Conservation (phyloP, 1,140 invertebrate species). For the Rhagoletis pomonella region DNA sequence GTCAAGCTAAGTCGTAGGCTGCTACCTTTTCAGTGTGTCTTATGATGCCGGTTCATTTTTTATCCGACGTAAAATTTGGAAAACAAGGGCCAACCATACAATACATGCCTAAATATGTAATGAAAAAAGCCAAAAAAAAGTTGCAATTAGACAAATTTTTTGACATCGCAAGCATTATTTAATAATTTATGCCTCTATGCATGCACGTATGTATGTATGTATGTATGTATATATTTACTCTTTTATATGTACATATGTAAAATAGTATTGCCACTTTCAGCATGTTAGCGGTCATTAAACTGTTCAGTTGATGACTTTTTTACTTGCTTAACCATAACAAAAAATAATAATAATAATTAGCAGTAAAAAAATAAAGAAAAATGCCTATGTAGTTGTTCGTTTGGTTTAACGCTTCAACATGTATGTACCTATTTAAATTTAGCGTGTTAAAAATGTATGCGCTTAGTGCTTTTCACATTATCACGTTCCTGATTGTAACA, state of each 20-base stretch:
- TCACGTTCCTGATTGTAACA: not conserved
- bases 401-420: not conserved
- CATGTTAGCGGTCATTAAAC: slow-evolving; percentile 17
- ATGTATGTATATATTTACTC: too few relatives aligned
- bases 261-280: not conserved
- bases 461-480: not conserved
- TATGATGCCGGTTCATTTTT: too few relatives aligned
- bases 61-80: too few relatives aligned
- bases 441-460: not conserved
- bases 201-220: too few relatives aligned
- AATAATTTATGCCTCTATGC: too few relatives aligned
- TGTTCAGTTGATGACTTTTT: not conserved
- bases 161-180: too few relatives aligned
- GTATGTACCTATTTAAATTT: not conserved
- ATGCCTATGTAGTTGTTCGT: not conserved
- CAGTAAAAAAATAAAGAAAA: slow-evolving; percentile 2
- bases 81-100: slow-evolving; percentile 18
- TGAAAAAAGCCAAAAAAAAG: not conserved
- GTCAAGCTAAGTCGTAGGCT: too few relatives aligned
- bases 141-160: not conserved
- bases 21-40: too few relatives aligned
- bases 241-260: too few relatives aligned
- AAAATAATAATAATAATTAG: not conserved
- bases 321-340: not conserved
- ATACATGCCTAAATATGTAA: too few relatives aligned